phyloP scores from a whole-genome alignment of 1,140 invertebrate genomes.

The Psilanteris sp. region DNA sequence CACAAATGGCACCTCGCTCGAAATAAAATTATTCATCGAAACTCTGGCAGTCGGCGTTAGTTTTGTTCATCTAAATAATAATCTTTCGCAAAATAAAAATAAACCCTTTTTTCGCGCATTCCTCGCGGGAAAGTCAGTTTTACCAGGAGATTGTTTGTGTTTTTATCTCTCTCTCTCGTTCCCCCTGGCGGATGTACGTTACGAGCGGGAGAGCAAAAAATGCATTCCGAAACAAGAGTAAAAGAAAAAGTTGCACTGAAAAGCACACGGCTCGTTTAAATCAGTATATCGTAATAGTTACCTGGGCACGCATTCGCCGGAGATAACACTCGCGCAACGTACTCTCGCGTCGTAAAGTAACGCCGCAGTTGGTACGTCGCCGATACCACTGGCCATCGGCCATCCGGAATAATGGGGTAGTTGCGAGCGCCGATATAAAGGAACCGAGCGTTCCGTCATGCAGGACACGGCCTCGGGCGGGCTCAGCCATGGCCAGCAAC shows the following conservation, averaged over 20 bases:
- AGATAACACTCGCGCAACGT: constrained; percentile 53
- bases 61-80: too few species aligned
- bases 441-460: constrained; percentile 66
- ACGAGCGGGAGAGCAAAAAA: too few species aligned
- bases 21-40: too few species aligned
- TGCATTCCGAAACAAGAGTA: constrained; percentile 17
- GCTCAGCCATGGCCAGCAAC: constrained; percentile 75
- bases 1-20: too few species aligned
- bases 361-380: constrained; percentile 69
- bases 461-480: constrained; percentile 64
- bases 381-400: constrained; percentile 72
- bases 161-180: too few species aligned
- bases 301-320: constrained; percentile 54
- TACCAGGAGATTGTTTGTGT: too few species aligned
- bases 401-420: constrained; percentile 74
- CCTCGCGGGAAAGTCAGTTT: too few species aligned
- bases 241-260: constrained; percentile 16
- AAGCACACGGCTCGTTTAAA: constrained; percentile 35
- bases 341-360: constrained; percentile 69
- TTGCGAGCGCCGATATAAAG: constrained; percentile 72
- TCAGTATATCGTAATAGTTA: constrained; percentile 60
- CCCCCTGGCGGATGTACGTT: too few species aligned
- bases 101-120: too few species aligned
- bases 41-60: too few species aligned
- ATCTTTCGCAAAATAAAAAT: too few species aligned